Evolutionary conservation across 2,888 invertebrate genomes (phyloP).

Genomic region (Trichogramma evanescens): DNA sequence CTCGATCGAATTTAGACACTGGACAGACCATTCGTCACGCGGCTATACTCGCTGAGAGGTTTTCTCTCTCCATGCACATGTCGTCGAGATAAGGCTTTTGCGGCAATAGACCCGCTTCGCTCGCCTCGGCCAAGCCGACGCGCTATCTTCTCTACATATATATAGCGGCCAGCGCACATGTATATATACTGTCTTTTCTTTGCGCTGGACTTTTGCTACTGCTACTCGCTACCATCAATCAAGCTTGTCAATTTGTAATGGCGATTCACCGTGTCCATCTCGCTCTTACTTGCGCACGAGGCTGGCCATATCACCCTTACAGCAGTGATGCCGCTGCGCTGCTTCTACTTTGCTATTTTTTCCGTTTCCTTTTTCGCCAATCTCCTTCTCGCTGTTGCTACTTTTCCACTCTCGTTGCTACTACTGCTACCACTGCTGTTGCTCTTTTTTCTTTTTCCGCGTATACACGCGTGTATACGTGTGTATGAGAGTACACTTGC

Average conservation of each 20-base stretch:
- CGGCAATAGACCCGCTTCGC: conserved; percentile 17
- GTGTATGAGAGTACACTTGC: conserved; percentile 28
- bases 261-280: conserved; percentile 49
- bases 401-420: conserved; percentile 22
- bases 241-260: conserved; percentile 54
- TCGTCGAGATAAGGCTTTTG: conserved; percentile 39
- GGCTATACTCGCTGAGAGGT: conserved; percentile 40
- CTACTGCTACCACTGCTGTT: conserved; percentile 6
- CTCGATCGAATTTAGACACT: conserved; percentile 36
- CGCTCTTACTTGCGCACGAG: conserved; percentile 17
- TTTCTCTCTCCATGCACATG: conserved; percentile 10
- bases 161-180: conserved; percentile 20
- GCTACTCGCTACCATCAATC: conserved; percentile 45
- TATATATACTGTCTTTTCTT: conserved; percentile 1
- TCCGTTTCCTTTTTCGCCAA: conserved; percentile 17
- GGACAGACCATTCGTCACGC: conserved; percentile 45
- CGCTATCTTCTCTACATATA: conserved; percentile 32
- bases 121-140: conserved; percentile 28
- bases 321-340: not conserved
- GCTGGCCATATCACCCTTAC: not conserved
- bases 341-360: conserved; percentile 21
- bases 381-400: conserved; percentile 19
- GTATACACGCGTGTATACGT: not conserved
- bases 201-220: conserved; percentile 20
- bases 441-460: conserved; percentile 19